phyloP scores from a whole-genome alignment of 2,888 invertebrate species.

The Glaucopsyche alexis region DNA sequence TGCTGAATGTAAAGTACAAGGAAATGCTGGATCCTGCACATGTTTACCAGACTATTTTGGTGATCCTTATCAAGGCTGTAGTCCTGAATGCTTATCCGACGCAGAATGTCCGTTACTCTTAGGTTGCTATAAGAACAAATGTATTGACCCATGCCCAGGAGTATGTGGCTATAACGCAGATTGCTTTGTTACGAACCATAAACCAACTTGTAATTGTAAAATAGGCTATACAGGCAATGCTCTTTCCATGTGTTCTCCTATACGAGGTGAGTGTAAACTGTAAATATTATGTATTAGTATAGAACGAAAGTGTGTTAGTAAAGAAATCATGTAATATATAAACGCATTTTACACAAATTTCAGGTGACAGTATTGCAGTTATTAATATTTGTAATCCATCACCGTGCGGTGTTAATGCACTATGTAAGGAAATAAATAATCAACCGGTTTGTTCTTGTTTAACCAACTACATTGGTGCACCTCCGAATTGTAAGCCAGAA shows the following conservation, averaged over 20 bases:
- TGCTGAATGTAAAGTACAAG: conserved; percentile 86
- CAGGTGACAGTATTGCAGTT: conserved; percentile 58
- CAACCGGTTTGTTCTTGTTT: conserved; percentile 87
- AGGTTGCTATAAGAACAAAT: conserved; percentile 84
- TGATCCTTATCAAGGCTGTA: conserved; percentile 87
- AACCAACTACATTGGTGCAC: conserved; percentile 82
- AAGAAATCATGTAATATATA: neutral
- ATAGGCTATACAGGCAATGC: conserved; percentile 84
- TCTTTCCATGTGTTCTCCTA: conserved; percentile 70
- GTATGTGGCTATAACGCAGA: conserved; percentile 84
- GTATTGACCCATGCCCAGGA: conserved; percentile 84
- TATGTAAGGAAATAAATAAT: conserved; percentile 85
- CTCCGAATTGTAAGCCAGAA: conserved; percentile 83
- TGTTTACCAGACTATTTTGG: conserved; percentile 86
- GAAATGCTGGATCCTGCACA: conserved; percentile 86
- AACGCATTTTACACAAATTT: conserved; percentile 40
- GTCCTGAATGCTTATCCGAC: conserved; percentile 84
- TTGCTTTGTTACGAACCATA: conserved; percentile 83
- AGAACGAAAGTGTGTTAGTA: neutral
- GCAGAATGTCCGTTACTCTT: conserved; percentile 82
- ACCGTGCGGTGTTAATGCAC: conserved; percentile 85
- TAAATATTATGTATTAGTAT: neutral
- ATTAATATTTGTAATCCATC: conserved; percentile 85
- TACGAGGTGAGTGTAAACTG: conserved; percentile 59
- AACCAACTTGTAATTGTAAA: conserved; percentile 82